Conservation (phyloP, 1,140 invertebrate species). For the Cotesia vestalis region DNA sequence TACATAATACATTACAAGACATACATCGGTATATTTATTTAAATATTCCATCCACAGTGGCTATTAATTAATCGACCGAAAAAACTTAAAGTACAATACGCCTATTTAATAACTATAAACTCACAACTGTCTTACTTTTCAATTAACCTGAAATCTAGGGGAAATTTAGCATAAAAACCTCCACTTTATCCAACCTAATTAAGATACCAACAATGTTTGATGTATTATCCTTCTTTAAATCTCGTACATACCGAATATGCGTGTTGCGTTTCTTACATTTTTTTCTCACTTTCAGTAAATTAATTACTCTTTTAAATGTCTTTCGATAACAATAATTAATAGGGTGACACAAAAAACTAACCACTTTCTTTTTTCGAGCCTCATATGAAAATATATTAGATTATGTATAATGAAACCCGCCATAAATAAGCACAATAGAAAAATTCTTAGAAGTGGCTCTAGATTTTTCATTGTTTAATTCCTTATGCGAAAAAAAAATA, state of each 20-base stretch:
- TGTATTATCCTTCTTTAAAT: slow-evolving; percentile 9
- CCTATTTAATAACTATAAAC: not conserved
- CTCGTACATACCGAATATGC: slow-evolving; percentile 30
- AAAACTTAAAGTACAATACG: slow-evolving; percentile 23
- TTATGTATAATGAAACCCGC: too few species aligned
- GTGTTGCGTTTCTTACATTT: slow-evolving; percentile 10
- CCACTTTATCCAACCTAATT: slow-evolving; percentile 43
- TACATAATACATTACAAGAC: not conserved
- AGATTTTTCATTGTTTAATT: too few species aligned
- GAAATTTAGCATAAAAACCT: slow-evolving; percentile 36
- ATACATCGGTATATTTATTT: not conserved
- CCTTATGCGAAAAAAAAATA: too few species aligned
- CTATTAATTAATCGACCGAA: not conserved
- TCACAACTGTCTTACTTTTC: not conserved
- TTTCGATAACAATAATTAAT: too few species aligned
- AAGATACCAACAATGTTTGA: slow-evolving; percentile 51
- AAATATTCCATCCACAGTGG: too few species aligned
- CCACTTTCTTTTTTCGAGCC: too few species aligned
- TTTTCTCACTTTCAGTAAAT: too few species aligned
- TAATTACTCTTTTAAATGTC: too few species aligned
- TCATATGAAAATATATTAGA: too few species aligned
- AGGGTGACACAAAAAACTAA: too few species aligned
- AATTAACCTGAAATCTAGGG: slow-evolving; percentile 50
- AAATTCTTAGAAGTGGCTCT: too few species aligned
- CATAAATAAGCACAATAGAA: too few species aligned